These are phyloP conservation scores for Eucriotettix oculatus DNA, from an alignment of 2,888 invertebrate species.

Conservation along the genomic window DNA sequence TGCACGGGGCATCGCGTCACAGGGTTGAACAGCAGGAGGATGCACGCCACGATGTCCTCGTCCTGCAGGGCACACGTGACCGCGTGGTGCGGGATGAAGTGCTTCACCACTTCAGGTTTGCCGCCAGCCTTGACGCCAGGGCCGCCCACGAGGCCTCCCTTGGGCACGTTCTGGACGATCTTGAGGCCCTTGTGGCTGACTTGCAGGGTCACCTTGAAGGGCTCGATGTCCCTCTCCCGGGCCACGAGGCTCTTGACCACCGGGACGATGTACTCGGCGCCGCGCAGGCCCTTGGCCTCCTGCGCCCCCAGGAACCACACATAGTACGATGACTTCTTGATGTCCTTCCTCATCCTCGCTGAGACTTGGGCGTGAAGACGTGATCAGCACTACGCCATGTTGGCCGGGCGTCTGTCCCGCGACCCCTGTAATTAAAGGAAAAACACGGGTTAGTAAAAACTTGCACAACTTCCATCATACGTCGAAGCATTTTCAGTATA, in stretches of 20 bases:
- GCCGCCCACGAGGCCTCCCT: slow-evolving; percentile 21
- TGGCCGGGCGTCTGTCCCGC: too few relatives aligned
- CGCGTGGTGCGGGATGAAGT: slow-evolving; percentile 85
- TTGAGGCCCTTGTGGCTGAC: slow-evolving; percentile 83
- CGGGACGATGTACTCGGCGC: slow-evolving; percentile 70
- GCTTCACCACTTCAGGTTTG: slow-evolving; percentile 60
- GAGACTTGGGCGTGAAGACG: too few relatives aligned
- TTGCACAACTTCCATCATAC: too few relatives aligned
- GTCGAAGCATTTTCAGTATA: too few relatives aligned
- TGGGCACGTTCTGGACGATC: slow-evolving; percentile 66
- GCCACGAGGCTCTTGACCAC: slow-evolving; percentile 71
- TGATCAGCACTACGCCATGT: too few relatives aligned
- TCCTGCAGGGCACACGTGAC: slow-evolving; percentile 81
- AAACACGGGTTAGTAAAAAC: too few relatives aligned
- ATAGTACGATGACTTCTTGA: slow-evolving; percentile 81
- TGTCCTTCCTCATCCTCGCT: slow-evolving; percentile 41
- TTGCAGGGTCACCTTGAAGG: slow-evolving; percentile 80
- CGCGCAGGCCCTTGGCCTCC: slow-evolving; percentile 76
- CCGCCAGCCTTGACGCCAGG: slow-evolving; percentile 26
- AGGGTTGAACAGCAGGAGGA: slow-evolving; percentile 84
- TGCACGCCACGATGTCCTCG: slow-evolving; percentile 86
- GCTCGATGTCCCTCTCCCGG: slow-evolving; percentile 69
- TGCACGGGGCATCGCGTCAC: slow-evolving; percentile 88
- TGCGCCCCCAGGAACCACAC: slow-evolving; percentile 92
- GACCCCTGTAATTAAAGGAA: too few relatives aligned